These are phyloP conservation scores for Epinephelus malabaricus DNA, from an alignment of 2,797 vertebrate species.

Conservation along the genomic window DNA sequence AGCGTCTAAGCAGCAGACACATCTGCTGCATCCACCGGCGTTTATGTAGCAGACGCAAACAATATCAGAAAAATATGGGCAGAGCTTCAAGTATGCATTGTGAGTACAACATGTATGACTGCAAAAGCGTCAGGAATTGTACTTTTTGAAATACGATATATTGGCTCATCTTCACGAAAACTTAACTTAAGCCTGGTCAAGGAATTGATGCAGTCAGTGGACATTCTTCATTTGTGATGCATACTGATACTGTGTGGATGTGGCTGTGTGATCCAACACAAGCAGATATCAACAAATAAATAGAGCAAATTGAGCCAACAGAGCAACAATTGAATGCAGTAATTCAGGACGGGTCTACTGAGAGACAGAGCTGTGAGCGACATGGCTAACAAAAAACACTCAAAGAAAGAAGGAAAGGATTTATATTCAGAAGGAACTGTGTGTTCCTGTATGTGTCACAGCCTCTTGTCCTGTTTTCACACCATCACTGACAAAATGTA, in stretches of 20 bases:
- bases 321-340: slow-evolving; percentile 41
- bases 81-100: neutral
- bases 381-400: slow-evolving; percentile 41
- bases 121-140: neutral
- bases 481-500: slow-evolving; percentile 14
- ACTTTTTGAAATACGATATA: neutral
- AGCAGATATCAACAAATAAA: slow-evolving; percentile 27
- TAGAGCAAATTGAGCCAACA: slow-evolving; percentile 28
- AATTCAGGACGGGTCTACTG: slow-evolving; percentile 50
- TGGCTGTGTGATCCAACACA: neutral
- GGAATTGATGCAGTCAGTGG: neutral
- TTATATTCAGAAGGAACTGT: slow-evolving; percentile 23
- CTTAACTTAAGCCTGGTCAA: neutral
- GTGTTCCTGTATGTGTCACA: slow-evolving; percentile 1
- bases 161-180: neutral
- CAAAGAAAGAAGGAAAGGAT: slow-evolving; percentile 24
- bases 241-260: neutral
- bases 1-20: slow-evolving; percentile 15
- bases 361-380: slow-evolving; percentile 48
- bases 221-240: neutral
- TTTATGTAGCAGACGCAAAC: neutral
- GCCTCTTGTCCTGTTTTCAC: slow-evolving; percentile 27
- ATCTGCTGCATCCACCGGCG: neutral
- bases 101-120: neutral
- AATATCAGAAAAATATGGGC: neutral